phyloP scores from a whole-genome alignment of 2,113 vertebrate genomes.

The Brienomyrus brachyistius region DNA sequence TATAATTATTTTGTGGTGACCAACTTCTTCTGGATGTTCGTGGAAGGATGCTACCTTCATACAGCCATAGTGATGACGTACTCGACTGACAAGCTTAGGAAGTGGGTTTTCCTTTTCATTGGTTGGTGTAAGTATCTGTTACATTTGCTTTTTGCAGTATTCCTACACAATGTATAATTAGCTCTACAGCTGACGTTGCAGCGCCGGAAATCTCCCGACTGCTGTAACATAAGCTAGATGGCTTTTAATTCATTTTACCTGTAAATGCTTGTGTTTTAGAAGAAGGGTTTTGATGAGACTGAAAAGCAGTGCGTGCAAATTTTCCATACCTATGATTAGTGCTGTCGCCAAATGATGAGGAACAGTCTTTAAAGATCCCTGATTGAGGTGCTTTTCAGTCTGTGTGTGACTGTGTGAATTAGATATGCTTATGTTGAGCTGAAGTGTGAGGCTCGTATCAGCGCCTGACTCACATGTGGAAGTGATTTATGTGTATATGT shows the following conservation, averaged over 20 bases:
- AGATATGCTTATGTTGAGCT: neutral
- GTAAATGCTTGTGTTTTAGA: neutral
- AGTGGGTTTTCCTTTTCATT: slow-evolving; percentile 95
- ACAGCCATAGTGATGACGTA: slow-evolving; percentile 98
- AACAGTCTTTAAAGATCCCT: neutral
- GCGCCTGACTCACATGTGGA: neutral
- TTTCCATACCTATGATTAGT: neutral
- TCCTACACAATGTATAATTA: neutral
- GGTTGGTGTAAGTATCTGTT: slow-evolving; percentile 85
- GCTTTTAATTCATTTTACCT: neutral
- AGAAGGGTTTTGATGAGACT: neutral
- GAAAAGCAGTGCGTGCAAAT: neutral
- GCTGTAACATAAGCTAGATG: neutral
- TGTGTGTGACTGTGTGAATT: neutral
- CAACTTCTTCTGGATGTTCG: slow-evolving; percentile 99
- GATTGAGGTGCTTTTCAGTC: neutral
- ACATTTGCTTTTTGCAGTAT: neutral
- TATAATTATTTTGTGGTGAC: slow-evolving; percentile 99
- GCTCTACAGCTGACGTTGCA: neutral
- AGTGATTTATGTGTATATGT: neutral
- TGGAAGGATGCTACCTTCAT: slow-evolving; percentile 96
- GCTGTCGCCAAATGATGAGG: neutral
- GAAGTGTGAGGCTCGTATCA: neutral
- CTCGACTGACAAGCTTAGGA: slow-evolving; percentile 86
- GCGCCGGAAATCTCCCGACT: neutral